Percentiles rank a stretch among this genome's conserved stretches.
These are phyloP conservation scores for Pluvialis apricaria DNA, from an alignment of 2,113 vertebrate species.

Conservation along the genomic window DNA sequence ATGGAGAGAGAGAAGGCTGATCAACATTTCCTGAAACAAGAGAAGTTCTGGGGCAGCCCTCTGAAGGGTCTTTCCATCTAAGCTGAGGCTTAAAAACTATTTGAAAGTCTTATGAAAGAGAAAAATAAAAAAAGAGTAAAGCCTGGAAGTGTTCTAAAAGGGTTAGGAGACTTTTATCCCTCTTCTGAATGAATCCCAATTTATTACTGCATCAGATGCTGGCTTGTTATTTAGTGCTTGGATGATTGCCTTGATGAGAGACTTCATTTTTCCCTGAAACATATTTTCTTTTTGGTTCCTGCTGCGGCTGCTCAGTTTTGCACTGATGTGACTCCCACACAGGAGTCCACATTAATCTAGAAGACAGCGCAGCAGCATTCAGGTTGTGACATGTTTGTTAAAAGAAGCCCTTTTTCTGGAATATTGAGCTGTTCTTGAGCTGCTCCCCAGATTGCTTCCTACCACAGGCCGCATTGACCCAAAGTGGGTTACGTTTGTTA, in stretches of 20 bases:
- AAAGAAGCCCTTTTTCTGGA: background rate
- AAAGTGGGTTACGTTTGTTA: background rate
- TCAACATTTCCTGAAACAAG: background rate
- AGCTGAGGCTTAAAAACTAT: background rate
- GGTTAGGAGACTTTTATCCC: background rate
- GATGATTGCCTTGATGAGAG: constrained; percentile 27
- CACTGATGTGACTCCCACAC: background rate
- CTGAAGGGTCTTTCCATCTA: background rate
- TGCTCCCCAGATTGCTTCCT: background rate
- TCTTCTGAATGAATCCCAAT: background rate
- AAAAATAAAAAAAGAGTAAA: background rate
- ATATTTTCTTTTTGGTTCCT: background rate
- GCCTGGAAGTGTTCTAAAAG: background rate
- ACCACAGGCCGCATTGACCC: background rate
- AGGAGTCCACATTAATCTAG: background rate
- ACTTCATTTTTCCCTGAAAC: background rate
- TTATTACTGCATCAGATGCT: background rate
- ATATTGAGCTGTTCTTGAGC: background rate
- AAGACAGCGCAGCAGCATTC: background rate
- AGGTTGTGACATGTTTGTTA: background rate
- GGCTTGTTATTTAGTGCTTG: constrained; percentile 13
- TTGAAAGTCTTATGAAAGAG: background rate
- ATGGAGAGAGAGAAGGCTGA: background rate
- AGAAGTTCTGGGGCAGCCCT: background rate
- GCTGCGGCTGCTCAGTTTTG: constrained; percentile 14